Conservation (phyloP, 2,113 vertebrate genomes). For the Takifugu flavidus region DNA sequence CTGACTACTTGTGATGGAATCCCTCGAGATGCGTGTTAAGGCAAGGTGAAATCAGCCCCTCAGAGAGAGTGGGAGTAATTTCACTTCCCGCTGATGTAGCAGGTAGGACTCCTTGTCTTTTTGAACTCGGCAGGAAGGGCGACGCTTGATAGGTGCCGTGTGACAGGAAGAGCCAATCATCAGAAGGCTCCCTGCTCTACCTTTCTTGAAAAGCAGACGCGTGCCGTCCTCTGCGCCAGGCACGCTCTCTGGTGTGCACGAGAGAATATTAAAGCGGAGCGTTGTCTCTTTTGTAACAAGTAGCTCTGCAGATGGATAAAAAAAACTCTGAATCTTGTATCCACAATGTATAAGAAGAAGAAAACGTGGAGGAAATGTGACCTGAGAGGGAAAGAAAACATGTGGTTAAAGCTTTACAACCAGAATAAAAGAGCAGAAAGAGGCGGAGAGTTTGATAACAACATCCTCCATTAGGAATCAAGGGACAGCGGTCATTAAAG, state of each 20-base stretch:
- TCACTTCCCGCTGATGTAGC: slow-evolving; percentile 35
- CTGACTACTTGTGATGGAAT: too few species aligned
- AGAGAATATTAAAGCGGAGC: slow-evolving; percentile 18
- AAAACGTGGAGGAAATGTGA: slow-evolving; percentile 2
- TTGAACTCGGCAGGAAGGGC: slow-evolving; percentile 36
- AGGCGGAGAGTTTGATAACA: slow-evolving; percentile 23
- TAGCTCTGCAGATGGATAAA: slow-evolving; percentile 3
- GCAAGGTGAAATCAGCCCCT: background rate
- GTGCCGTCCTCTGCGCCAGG: slow-evolving; percentile 10
- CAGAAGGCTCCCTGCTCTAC: background rate
- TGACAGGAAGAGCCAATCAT: slow-evolving; percentile 1
- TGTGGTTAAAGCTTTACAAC: slow-evolving; percentile 34
- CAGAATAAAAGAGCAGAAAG: slow-evolving; percentile 21
- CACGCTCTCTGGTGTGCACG: background rate
- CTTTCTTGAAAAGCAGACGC: slow-evolving; percentile 27
- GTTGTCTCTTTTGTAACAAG: slow-evolving; percentile 35
- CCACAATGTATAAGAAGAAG: background rate
- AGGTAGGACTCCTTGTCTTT: slow-evolving; percentile 15
- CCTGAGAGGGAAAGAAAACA: slow-evolving; percentile 3
- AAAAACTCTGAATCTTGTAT: too few species aligned
- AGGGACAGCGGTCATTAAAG: slow-evolving; percentile 62
- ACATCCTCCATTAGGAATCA: slow-evolving; percentile 33
- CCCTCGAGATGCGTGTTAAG: too few species aligned
- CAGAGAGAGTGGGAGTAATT: background rate
- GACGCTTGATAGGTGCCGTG: slow-evolving; percentile 9